These are phyloP conservation scores for Cheilosia pagana DNA, from an alignment of 2,888 invertebrate genomes.

Conservation along the genomic window DNA sequence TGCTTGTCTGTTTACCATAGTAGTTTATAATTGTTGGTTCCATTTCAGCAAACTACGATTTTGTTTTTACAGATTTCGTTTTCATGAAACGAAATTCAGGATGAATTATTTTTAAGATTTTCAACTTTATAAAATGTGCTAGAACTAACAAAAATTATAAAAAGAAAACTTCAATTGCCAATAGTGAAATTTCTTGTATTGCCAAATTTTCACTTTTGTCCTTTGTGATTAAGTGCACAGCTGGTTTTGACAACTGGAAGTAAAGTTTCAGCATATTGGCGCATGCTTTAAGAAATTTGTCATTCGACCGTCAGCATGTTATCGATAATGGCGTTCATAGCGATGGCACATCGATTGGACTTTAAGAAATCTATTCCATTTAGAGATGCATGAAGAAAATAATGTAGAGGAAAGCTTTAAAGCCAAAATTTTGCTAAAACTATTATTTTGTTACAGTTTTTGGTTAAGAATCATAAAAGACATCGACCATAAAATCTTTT, in stretches of 20 bases:
- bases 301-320: neutral
- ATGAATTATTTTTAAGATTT: neutral
- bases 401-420: neutral
- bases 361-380: neutral
- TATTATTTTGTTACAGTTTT: no score
- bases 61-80: neutral
- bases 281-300: neutral
- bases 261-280: neutral
- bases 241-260: conserved; percentile 68
- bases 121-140: conserved; percentile 6
- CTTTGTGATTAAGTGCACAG: conserved; percentile 62
- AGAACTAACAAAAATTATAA: conserved; percentile 7
- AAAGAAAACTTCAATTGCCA: conserved; percentile 14
- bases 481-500: no score
- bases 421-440: neutral
- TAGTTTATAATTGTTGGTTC: conserved; percentile 79
- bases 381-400: neutral
- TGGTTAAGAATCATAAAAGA: no score
- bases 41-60: conserved; percentile 72
- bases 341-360: neutral
- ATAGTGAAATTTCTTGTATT: conserved; percentile 22
- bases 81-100: neutral
- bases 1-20: conserved; percentile 79
- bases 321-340: conserved; percentile 24
- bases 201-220: conserved; percentile 56